Evolutionary conservation across 2,113 vertebrate genomes (phyloP).

Genomic region (Todiramphus chloris): DNA sequence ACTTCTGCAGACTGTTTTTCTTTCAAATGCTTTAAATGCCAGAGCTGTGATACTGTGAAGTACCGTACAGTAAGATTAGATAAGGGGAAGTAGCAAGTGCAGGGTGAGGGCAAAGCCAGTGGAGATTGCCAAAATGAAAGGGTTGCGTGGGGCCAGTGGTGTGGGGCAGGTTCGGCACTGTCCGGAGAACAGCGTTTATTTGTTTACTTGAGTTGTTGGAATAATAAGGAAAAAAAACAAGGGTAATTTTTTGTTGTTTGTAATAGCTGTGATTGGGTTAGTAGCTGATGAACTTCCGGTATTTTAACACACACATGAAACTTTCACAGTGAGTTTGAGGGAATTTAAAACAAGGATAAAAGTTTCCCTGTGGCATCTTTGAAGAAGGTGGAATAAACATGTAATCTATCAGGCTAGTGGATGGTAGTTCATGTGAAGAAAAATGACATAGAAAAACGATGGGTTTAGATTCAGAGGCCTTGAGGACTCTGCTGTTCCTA

Average conservation of each 20-base stretch:
- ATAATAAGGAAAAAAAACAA: not conserved
- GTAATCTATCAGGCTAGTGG: fast-evolving
- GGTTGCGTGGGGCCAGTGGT: fast-evolving
- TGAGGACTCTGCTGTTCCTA: not conserved
- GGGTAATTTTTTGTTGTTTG: not conserved
- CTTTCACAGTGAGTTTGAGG: not conserved
- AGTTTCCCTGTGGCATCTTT: not conserved
- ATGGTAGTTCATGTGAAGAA: not conserved
- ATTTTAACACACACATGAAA: not conserved
- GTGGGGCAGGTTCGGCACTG: fast-evolving
- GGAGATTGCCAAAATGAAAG: not conserved
- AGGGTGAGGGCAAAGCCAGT: not conserved
- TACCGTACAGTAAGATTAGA: slow-evolving; percentile 21
- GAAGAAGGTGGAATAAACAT: not conserved
- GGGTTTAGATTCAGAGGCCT: not conserved
- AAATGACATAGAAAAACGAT: not conserved
- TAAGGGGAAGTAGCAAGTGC: not conserved
- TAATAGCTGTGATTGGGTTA: not conserved
- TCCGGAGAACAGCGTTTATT: not conserved
- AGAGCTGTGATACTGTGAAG: not conserved
- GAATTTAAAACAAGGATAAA: not conserved
- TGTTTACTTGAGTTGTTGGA: not conserved
- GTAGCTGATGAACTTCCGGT: not conserved
- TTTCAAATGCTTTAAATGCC: slow-evolving; percentile 39
- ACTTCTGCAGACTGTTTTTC: slow-evolving; percentile 14